A percentile compares a stretch with the other conserved stretches of the same genome.
phyloP scores from a whole-genome alignment of 1,140 invertebrate genomes.

The Arion vulgaris region DNA sequence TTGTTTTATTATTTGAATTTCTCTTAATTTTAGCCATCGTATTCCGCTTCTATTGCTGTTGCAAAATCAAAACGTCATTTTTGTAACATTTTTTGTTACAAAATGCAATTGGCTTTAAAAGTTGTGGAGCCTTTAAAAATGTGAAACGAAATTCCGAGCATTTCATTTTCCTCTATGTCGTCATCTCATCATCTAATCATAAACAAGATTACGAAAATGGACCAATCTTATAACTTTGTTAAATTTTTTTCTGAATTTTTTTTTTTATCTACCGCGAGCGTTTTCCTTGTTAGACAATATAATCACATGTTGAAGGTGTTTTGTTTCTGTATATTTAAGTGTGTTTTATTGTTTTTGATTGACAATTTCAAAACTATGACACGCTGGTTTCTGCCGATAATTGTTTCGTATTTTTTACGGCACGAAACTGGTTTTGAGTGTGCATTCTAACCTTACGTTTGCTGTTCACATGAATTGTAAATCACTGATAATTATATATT shows the following conservation, averaged over 20 bases:
- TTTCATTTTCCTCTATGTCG: background rate
- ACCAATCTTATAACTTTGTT: conserved; percentile 1
- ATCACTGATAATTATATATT: background rate
- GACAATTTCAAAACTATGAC: background rate
- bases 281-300: background rate
- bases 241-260: conserved; percentile 5
- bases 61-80: background rate
- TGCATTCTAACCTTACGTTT: background rate
- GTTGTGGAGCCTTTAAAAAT: background rate
- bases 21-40: background rate
- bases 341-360: background rate
- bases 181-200: conserved; percentile 11
- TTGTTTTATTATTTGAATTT: background rate
- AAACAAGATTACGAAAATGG: background rate
- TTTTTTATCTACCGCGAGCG: background rate
- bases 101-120: background rate
- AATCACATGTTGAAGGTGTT: background rate
- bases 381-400: conserved; percentile 1
- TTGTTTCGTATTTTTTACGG: background rate
- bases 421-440: background rate
- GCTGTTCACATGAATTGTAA: background rate
- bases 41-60: no score
- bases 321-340: background rate
- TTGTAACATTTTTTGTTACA: background rate
- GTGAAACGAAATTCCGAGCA: conserved; percentile 6